Evolutionary conservation across 2,888 invertebrate species (phyloP).

Genomic region (Candidula unifasciata): DNA sequence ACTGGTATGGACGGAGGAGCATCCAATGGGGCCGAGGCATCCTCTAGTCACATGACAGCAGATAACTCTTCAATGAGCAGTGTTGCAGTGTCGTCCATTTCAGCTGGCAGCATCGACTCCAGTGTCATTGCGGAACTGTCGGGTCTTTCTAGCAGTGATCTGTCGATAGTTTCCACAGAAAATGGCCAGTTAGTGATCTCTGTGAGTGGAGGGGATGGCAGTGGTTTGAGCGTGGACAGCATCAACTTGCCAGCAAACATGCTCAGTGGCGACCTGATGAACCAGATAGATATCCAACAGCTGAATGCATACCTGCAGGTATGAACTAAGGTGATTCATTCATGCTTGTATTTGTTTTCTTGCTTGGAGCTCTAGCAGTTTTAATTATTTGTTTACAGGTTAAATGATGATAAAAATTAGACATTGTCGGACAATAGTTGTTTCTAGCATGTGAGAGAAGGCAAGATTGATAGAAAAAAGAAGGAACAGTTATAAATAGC

Average conservation of each 20-base stretch:
- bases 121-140: slow-evolving; percentile 50
- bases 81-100: slow-evolving; percentile 54
- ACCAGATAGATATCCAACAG: slow-evolving; percentile 51
- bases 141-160: slow-evolving; percentile 51
- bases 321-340: background rate
- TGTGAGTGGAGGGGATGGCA: slow-evolving; percentile 50
- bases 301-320: slow-evolving; percentile 53
- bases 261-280: slow-evolving; percentile 51
- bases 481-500: too few species aligned
- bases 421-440: too few species aligned
- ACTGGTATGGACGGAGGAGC: slow-evolving; percentile 54
- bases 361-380: background rate
- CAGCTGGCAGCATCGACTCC: slow-evolving; percentile 50
- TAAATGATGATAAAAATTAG: too few species aligned
- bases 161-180: slow-evolving; percentile 47
- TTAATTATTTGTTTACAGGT: too few species aligned
- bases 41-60: slow-evolving; percentile 54
- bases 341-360: background rate
- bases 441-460: too few species aligned
- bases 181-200: slow-evolving; percentile 51
- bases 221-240: slow-evolving; percentile 51
- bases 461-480: too few species aligned
- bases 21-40: slow-evolving; percentile 38
- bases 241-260: slow-evolving; percentile 50
- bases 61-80: slow-evolving; percentile 61